Conservation (phyloP, 35 echinoderm and acorn worm species). For the Chiridota heheva region DNA sequence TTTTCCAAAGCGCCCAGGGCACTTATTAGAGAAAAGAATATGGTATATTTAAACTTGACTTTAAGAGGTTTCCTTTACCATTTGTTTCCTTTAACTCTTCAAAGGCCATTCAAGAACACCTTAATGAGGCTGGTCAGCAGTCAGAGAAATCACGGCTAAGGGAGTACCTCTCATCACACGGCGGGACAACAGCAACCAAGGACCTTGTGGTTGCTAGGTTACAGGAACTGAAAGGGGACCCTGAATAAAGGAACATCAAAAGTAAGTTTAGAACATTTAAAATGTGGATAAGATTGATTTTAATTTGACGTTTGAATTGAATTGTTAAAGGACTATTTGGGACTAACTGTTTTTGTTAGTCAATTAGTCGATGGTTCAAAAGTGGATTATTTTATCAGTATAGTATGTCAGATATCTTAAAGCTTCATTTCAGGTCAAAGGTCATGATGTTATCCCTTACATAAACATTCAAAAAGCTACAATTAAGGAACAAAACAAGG, state of each 20-base stretch:
- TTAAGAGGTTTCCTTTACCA: no score
- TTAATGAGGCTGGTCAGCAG: slow-evolving; percentile 55
- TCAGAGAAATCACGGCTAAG: slow-evolving; percentile 66
- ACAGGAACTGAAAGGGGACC: slow-evolving; percentile 60
- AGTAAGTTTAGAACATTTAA: slow-evolving; percentile 14
- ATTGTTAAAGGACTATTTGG: background rate
- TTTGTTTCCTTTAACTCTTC: background rate
- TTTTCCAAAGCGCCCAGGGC: background rate
- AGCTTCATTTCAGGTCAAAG: background rate
- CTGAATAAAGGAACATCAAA: slow-evolving; percentile 1
- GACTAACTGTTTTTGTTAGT: background rate
- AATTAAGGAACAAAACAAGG: no score
- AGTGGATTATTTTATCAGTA: background rate
- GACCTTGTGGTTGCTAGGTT: slow-evolving; percentile 79
- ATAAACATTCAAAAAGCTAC: no score
- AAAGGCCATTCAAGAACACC: slow-evolving; percentile 77
- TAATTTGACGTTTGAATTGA: background rate
- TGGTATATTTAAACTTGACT: no score
- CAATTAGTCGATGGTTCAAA: background rate
- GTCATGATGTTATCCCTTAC: no score
- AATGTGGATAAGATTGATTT: background rate
- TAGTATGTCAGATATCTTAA: background rate
- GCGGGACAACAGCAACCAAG: slow-evolving; percentile 48
- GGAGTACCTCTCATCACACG: slow-evolving; percentile 63
- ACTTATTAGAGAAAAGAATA: background rate